phyloP scores from a whole-genome alignment of 2,113 vertebrate species.

The Theropithecus gelada region DNA sequence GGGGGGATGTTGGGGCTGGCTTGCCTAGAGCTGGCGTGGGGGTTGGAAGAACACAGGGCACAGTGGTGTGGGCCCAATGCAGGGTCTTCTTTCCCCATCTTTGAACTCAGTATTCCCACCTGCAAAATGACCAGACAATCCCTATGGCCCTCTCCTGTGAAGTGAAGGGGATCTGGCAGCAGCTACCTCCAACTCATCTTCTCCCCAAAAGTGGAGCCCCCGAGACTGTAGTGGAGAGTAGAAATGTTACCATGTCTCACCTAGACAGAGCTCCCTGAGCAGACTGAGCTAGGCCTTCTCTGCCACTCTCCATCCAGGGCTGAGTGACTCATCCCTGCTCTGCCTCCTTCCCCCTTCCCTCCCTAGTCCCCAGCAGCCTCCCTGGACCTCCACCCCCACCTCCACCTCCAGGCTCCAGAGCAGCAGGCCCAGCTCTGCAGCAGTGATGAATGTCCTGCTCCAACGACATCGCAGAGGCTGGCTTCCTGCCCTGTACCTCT shows the following conservation, averaged over 20 bases:
- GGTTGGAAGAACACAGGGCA: neutral
- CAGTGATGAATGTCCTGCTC: neutral
- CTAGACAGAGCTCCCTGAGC: neutral
- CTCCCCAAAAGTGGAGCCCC: neutral
- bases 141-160: neutral
- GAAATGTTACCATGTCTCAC: neutral
- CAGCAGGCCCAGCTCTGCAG: neutral
- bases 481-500: neutral
- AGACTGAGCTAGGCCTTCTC: neutral
- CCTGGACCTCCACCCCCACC: neutral
- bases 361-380: neutral
- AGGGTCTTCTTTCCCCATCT: neutral
- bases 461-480: neutral
- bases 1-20: neutral
- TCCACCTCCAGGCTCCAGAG: neutral
- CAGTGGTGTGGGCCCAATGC: neutral
- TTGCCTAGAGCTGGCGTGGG: neutral
- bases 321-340: conserved; percentile 35
- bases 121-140: neutral
- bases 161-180: neutral
- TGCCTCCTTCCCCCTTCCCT: neutral
- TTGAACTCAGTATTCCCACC: neutral
- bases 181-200: neutral
- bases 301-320: conserved; percentile 1
- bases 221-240: neutral